phyloP scores from a whole-genome alignment of 2,888 invertebrate genomes.

The Oasisia sp. region DNA sequence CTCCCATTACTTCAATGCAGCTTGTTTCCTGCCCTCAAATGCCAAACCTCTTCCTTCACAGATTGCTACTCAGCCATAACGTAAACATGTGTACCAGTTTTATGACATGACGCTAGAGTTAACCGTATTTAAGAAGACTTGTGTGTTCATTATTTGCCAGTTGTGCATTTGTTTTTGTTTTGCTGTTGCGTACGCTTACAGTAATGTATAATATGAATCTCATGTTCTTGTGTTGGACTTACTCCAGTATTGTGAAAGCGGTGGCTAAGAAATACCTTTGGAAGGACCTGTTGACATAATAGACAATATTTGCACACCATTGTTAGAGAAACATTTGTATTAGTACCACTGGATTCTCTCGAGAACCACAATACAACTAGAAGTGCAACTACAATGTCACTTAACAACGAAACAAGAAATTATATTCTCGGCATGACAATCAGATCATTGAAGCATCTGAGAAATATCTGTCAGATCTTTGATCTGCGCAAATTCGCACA shows the following conservation, averaged over 20 bases:
- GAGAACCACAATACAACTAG: neutral
- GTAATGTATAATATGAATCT: slow-evolving; percentile 7
- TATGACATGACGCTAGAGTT: neutral
- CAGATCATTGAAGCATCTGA: neutral
- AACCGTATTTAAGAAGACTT: slow-evolving; percentile 1
- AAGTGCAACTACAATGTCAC: neutral
- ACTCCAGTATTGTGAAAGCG: neutral
- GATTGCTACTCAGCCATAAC: neutral
- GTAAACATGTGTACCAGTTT: neutral
- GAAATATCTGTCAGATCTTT: neutral
- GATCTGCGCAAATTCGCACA: neutral
- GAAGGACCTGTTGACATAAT: neutral
- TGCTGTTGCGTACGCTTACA: neutral
- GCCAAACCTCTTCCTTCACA: neutral
- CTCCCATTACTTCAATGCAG: neutral
- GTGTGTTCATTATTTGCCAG: slow-evolving; percentile 10
- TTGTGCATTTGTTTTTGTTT: slow-evolving; percentile 13
- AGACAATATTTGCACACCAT: neutral
- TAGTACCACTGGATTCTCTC: neutral
- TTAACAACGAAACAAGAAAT: neutral
- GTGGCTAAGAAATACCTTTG: neutral
- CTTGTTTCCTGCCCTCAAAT: neutral
- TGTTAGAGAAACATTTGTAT: neutral
- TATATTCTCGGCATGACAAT: neutral
- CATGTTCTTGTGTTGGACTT: neutral